These are phyloP conservation scores for Gryon sp. DNA, from an alignment of 1,140 invertebrate genomes.

Conservation along the genomic window DNA sequence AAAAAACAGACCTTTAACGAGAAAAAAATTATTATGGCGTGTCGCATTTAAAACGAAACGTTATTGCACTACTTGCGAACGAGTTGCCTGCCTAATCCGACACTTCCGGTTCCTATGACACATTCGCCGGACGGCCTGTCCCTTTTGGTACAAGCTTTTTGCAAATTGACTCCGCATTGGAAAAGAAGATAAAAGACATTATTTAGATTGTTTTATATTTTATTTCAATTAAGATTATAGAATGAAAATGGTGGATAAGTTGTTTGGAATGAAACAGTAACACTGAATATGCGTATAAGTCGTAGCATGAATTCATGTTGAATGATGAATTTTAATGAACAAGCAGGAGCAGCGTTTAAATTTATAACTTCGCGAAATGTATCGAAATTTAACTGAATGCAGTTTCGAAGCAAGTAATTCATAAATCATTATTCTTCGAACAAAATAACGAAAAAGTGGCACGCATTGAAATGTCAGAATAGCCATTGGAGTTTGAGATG, in stretches of 20 bases:
- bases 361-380: conserved; percentile 5
- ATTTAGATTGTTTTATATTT: not conserved
- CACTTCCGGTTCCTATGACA: conserved; percentile 63
- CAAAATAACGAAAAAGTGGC: no score
- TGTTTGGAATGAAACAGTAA: not conserved
- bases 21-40: conserved; percentile 35
- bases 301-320: not conserved
- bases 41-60: conserved; percentile 23
- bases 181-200: conserved; percentile 5
- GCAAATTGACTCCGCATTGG: conserved; percentile 27
- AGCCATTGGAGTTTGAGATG: not conserved
- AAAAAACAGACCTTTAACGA: conserved; percentile 13
- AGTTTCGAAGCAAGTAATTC: not conserved
- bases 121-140: conserved; percentile 9
- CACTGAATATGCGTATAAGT: not conserved
- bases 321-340: conserved; percentile 8
- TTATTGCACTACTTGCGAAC: conserved; percentile 27
- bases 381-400: not conserved
- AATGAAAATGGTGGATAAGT: no score
- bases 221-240: not conserved
- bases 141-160: conserved; percentile 17
- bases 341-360: not conserved
- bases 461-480: conserved; percentile 5
- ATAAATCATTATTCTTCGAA: conserved; percentile 3
- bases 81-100: conserved; percentile 56